Evolutionary conservation across 2,797 vertebrate genomes (phyloP), one percentile per base, ranked within the genome.

Genomic region (Anas acuta): DNA sequence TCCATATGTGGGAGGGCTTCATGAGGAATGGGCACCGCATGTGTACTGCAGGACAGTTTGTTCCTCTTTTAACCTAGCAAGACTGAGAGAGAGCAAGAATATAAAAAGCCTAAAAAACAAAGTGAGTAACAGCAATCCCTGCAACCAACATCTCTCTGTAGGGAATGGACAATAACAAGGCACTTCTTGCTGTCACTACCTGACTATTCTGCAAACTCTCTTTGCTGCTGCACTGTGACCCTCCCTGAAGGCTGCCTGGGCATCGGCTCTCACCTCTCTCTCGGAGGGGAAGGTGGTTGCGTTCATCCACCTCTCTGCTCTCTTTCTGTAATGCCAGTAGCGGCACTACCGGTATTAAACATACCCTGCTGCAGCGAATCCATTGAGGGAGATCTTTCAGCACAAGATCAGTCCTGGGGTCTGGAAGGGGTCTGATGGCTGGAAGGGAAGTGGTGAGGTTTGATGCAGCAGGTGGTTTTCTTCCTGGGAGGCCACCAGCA

Each of bases 21-120:
- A 91, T 64, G 71, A 92, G 88, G 62, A 94, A 57, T 2, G 1
- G 87, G 81, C 71, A 79, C 53, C 81, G 87, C 73, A 69, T 82
- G 85, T 91, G 85, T 45, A 74, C 82, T 84, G 71, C 64, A 60
- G 87, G 92, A 86, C 35, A 47, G 58, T 26, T 56, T 30, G 5
- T 56, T 93, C 76, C 51, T 80, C 78, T 84, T 87, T 73, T 82
- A 88, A 86, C 77, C 87, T 57, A 87, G 25, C 18, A 4, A 25
- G 26, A 57, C 76, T 96, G 72, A 92, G 90, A 93, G 90, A 72
- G 89, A 93, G 56, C 20, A 69, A 28, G 94, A 94, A 73, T 53
- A 89, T 74, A 76, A 64, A 51, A 90, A 71, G 20, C n/a, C 37
- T 26, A 28, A 93, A 85, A 84, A 70, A 28, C 22, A 84, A 70